phyloP scores from a whole-genome alignment of 1,140 invertebrate species.

The Neodiprion fabricii region DNA sequence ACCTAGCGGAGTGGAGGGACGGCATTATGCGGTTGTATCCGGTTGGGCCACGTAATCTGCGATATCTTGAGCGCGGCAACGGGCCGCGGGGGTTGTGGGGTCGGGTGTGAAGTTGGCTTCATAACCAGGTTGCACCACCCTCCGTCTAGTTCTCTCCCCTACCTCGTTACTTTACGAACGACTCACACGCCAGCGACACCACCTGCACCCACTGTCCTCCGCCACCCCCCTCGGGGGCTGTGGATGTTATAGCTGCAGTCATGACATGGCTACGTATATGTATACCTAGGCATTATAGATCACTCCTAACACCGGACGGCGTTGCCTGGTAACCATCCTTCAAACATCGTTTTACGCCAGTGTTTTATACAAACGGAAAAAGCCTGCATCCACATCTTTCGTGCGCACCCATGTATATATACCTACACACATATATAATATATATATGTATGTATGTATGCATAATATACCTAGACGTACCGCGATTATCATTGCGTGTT shows the following conservation, averaged over 20 bases:
- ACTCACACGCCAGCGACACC: background rate
- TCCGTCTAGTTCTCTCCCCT: background rate
- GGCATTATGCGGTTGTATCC: constrained; percentile 51
- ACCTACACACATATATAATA: no score
- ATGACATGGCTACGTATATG: no score
- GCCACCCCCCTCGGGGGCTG: background rate
- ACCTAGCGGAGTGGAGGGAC: constrained; percentile 30
- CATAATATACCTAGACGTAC: no score
- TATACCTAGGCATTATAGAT: background rate
- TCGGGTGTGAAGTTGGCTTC: background rate
- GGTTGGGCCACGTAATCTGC: constrained; percentile 59
- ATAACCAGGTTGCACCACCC: background rate
- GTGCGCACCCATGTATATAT: no score
- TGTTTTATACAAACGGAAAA: background rate
- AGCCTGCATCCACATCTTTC: no score
- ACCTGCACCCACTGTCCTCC: background rate
- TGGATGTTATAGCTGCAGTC: no score
- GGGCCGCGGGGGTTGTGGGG: background rate
- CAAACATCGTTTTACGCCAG: background rate
- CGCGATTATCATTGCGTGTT: no score
- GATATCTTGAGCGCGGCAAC: background rate
- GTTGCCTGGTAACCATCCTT: background rate
- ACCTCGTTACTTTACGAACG: background rate
- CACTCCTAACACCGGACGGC: background rate
- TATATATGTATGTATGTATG: no score